These are phyloP conservation scores for Peromyscus attwateri DNA, from an alignment of 2,797 vertebrate species.

Conservation along the genomic window DNA sequence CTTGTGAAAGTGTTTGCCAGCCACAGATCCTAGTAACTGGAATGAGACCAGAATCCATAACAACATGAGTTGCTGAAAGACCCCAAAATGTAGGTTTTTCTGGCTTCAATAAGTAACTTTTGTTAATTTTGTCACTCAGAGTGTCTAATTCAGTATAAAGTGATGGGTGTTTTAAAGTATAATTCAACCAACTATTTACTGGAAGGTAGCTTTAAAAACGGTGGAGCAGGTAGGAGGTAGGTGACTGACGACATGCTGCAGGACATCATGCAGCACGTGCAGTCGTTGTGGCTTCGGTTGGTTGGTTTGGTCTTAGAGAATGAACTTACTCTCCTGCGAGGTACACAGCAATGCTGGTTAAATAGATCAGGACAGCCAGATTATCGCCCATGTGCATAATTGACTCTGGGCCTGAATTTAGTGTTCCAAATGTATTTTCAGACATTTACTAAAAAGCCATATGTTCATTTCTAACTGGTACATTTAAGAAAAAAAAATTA, in stretches of 20 bases:
- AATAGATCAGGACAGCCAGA: not conserved
- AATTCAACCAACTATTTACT: not conserved
- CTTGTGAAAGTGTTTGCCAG: slow-evolving; percentile 24
- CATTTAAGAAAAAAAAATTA: not conserved
- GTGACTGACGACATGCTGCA: not conserved
- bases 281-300: not conserved
- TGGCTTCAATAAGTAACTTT: slow-evolving; percentile 35
- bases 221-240: not conserved
- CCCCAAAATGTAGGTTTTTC: not conserved
- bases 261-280: not conserved
- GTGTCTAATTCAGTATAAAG: slow-evolving; percentile 41
- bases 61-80: slow-evolving; percentile 24
- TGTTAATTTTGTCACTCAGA: slow-evolving; percentile 39
- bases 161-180: not conserved
- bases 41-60: slow-evolving; percentile 23
- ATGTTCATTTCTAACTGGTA: not conserved
- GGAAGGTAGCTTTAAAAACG: not conserved
- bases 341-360: not conserved
- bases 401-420: not conserved
- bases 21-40: not conserved
- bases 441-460: not conserved
- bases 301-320: not conserved
- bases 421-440: not conserved
- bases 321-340: not conserved
- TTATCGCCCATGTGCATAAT: not conserved